Conservation (phyloP, 2,888 invertebrate species). For the Acronicta leporina region DNA sequence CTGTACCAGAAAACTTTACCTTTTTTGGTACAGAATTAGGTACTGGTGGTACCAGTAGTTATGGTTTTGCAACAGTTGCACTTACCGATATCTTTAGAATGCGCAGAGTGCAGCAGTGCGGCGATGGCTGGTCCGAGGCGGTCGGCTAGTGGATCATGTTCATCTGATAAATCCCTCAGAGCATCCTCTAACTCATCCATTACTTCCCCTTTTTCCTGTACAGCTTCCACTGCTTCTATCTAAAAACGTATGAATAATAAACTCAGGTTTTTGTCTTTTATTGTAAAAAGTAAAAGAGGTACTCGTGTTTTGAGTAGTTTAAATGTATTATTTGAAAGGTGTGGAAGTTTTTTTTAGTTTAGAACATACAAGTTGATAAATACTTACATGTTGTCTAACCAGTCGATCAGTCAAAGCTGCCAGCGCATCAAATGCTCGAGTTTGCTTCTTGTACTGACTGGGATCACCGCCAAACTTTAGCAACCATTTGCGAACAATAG, state of each 20-base stretch:
- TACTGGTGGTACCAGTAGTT: too few relatives aligned
- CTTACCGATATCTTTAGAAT: conserved; percentile 67
- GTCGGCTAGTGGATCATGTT: conserved; percentile 59
- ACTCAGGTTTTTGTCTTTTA: too few relatives aligned
- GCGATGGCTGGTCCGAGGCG: conserved; percentile 78
- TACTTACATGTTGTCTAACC: conserved; percentile 75
- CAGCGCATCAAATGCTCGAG: conserved; percentile 79
- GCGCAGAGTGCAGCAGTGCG: conserved; percentile 72
- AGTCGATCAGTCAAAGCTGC: conserved; percentile 77
- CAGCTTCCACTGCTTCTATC: conserved; percentile 75
- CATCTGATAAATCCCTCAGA: conserved; percentile 67
- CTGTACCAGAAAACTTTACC: too few relatives aligned
- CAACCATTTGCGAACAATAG: conserved; percentile 76
- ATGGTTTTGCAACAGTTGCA: background rate
- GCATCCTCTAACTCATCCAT: conserved; percentile 74
- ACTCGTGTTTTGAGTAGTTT: too few relatives aligned
- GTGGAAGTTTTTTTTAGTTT: too few relatives aligned
- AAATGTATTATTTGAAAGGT: too few relatives aligned
- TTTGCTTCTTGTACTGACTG: conserved; percentile 78
- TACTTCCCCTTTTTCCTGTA: conserved; percentile 56
- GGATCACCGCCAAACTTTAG: conserved; percentile 79
- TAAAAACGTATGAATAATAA: conserved; percentile 30
- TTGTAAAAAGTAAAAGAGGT: too few relatives aligned
- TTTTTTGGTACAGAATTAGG: too few relatives aligned
- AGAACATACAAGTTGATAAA: background rate